These are phyloP conservation scores for Lasioglossum zephyrum DNA, from an alignment of 2,888 invertebrate genomes.

Conservation along the genomic window DNA sequence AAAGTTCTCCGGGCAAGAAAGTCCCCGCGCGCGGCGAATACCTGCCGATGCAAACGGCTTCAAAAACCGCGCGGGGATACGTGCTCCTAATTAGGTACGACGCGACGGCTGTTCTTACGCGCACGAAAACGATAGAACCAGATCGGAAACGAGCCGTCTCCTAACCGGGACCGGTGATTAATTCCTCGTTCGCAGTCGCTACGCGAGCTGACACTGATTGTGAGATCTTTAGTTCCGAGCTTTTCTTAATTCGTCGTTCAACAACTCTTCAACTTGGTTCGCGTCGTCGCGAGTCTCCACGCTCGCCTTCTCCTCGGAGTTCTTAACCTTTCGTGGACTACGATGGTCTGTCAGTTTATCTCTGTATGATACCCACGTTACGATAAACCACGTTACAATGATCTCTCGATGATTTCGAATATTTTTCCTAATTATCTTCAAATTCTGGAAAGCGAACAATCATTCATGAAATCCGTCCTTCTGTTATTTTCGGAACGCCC, in stretches of 20 bases:
- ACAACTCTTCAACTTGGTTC: not conserved
- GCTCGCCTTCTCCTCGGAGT: not conserved
- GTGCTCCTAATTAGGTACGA: constrained; percentile 70
- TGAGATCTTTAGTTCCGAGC: constrained; percentile 13
- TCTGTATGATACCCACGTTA: too few relatives aligned
- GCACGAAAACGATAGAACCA: constrained; percentile 57
- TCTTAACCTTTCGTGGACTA: not conserved
- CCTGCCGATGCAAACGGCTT: constrained; percentile 65
- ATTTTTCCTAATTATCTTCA: not conserved
- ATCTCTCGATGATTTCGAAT: not conserved
- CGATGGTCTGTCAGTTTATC: too few relatives aligned
- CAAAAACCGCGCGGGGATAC: constrained; percentile 55
- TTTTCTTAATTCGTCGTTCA: constrained; percentile 13
- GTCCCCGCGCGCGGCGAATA: constrained; percentile 34
- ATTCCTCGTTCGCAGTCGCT: constrained; percentile 30
- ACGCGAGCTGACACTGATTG: constrained; percentile 17
- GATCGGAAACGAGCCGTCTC: constrained; percentile 31
- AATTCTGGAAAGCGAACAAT: not conserved
- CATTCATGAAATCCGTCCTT: too few relatives aligned
- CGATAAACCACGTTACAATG: not conserved
- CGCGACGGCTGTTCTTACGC: constrained; percentile 68
- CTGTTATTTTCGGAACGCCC: not conserved
- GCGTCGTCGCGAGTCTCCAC: not conserved
- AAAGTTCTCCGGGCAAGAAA: constrained; percentile 73
- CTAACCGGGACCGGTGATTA: constrained; percentile 45